Percentiles rank a stretch among this genome's conserved stretches.
These are phyloP conservation scores for Hipposideros armiger DNA, from an alignment of 2,113 vertebrate genomes.

Conservation along the genomic window DNA sequence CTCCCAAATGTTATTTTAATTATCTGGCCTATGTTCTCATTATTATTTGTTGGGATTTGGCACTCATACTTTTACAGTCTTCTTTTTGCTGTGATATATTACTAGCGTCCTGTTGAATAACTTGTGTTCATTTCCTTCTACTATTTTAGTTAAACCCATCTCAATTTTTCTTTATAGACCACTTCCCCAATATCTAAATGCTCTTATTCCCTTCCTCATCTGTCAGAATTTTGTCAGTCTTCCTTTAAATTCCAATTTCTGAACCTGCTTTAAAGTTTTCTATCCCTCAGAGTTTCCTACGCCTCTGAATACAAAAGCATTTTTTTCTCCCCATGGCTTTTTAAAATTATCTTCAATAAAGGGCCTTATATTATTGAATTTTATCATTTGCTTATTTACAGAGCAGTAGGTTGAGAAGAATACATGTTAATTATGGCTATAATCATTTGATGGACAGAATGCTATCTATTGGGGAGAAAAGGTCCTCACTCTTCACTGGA, in stretches of 20 bases:
- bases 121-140: neutral
- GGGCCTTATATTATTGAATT: neutral
- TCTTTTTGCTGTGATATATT: constrained; percentile 31
- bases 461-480: neutral
- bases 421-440: constrained; percentile 10
- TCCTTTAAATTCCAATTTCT: neutral
- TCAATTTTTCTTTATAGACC: neutral
- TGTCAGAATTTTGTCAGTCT: neutral
- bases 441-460: constrained; percentile 39
- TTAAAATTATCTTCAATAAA: neutral
- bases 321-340: neutral
- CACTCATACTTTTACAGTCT: constrained; percentile 41
- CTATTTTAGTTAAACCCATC: neutral
- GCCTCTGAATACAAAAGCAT: neutral
- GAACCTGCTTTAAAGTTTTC: neutral
- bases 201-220: neutral
- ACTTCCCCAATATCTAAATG: neutral
- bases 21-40: constrained; percentile 60
- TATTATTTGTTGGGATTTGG: constrained; percentile 47
- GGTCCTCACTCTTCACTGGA: neutral
- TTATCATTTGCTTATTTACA: constrained; percentile 10
- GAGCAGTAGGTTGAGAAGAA: neutral
- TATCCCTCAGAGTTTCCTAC: neutral
- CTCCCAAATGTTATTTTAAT: constrained; percentile 64
- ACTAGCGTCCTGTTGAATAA: constrained; percentile 46